Evolutionary conservation across 2,113 vertebrate species (phyloP).

Genomic region (Seriola aureovittata): DNA sequence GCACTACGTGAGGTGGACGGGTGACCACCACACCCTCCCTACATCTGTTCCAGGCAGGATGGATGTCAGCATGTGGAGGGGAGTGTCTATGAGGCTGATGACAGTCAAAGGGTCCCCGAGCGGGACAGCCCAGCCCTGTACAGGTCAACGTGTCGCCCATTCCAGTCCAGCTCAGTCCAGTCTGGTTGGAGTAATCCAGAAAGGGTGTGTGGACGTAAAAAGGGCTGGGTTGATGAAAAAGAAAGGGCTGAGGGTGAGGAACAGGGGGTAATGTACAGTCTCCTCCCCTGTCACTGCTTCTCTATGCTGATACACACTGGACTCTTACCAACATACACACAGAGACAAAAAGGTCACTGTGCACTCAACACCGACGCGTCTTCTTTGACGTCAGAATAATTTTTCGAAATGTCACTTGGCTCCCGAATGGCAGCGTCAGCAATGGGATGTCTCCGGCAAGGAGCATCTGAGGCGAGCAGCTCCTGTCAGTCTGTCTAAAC

Average conservation of each 20-base stretch:
- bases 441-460: slow-evolving; percentile 34
- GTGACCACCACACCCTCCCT: slow-evolving; percentile 45
- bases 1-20: slow-evolving; percentile 35
- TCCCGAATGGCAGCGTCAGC: slow-evolving; percentile 60
- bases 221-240: slow-evolving; percentile 41
- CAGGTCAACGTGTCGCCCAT: slow-evolving; percentile 50
- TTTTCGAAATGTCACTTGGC: slow-evolving; percentile 76
- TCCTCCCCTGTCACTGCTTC: slow-evolving; percentile 32
- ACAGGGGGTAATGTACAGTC: slow-evolving; percentile 4
- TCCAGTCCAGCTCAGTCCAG: slow-evolving; percentile 42
- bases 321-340: slow-evolving; percentile 67
- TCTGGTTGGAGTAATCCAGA: slow-evolving; percentile 34
- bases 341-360: slow-evolving; percentile 70
- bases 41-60: slow-evolving; percentile 76
- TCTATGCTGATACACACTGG: slow-evolving; percentile 62
- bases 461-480: slow-evolving; percentile 32
- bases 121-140: slow-evolving; percentile 37
- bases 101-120: slow-evolving; percentile 74
- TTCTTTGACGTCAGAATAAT: slow-evolving; percentile 67
- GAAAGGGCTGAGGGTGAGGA: slow-evolving; percentile 50
- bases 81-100: slow-evolving; percentile 67
- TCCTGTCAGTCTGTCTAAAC: slow-evolving; percentile 37
- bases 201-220: slow-evolving; percentile 22
- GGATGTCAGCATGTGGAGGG: slow-evolving; percentile 72
- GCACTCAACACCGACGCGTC: slow-evolving; percentile 23